Base-by-base conservation (phyloP, 2,888 invertebrate genomes). In the Drosophila falleni region DNA sequence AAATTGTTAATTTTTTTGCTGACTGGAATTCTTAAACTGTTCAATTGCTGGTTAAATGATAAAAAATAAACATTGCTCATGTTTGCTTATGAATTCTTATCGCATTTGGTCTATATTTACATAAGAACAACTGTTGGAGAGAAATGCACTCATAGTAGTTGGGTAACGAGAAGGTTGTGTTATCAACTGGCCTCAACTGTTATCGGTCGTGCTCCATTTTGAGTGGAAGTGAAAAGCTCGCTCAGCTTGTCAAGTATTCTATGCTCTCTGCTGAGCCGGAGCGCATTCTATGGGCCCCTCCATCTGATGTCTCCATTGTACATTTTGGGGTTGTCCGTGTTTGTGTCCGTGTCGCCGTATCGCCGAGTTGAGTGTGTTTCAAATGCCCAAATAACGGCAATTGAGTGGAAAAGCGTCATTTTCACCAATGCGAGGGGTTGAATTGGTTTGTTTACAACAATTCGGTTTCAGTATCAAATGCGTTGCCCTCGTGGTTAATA, bases 361-460 rank as follows among this genome's bases (percentile, higher is more conserved):
- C 33, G 54, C 35, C 29, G 31, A n/a, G 23, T 86, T 71, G 84
- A 83, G 78, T 82, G 77, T 19, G 15, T 67, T 71, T 82, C 71
- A 68, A 89, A 89, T 87, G 80, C 63, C 85, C 65, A 74, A 89
- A 73, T 81, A 79, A 85, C 78, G 73, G 66, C 72, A 67, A 78
- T 85, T 74, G 72, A 78, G 75, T 85, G 85, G 63, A 74, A 80
- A 72, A 76, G 65, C 69, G 70, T 59, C 13, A 58, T n/a, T 68
- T 71, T 78, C 79, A 81, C 79, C 78, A 80, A 78, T 16, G 72
- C 74, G 90, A 84, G 90, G 90, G 89, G 90, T 90, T 90, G 90
- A 80, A 81, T 85, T 81, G 77, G 84, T 90, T 90, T 90, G 89
- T 90, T 90, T 90, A 90, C 89, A 81, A 79, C 78, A 81, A 78